Conservation (phyloP, 2,888 invertebrate species). For the Galerucella nymphaeae region DNA sequence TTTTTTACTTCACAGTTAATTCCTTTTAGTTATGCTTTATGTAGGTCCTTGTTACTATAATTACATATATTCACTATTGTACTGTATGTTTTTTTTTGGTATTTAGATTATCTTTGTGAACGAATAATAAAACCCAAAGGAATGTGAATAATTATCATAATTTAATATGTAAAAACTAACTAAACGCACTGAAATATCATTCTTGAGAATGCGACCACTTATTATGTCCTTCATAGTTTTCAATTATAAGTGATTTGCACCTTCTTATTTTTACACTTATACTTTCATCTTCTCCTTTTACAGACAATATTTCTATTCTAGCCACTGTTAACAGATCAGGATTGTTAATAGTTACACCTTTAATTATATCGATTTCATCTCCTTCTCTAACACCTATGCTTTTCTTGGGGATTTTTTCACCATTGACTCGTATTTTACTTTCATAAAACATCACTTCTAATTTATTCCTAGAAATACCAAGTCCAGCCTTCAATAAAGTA, state of each 20-base stretch:
- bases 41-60: no score
- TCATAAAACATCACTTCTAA: conserved; percentile 84
- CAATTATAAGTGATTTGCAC: conserved; percentile 77
- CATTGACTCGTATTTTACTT: conserved; percentile 83
- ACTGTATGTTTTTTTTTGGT: no score
- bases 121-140: no score
- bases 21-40: no score
- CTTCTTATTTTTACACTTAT: conserved; percentile 73
- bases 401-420: conserved; percentile 80
- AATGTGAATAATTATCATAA: not conserved
- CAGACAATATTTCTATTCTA: conserved; percentile 74
- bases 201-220: conserved; percentile 33
- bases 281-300: conserved; percentile 68
- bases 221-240: conserved; percentile 70
- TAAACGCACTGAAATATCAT: conserved; percentile 1
- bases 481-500: conserved; percentile 74
- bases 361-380: conserved; percentile 84
- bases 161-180: not conserved
- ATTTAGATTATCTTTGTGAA: no score
- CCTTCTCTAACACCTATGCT: conserved; percentile 73
- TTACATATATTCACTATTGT: no score
- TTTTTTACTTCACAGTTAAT: no score
- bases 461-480: conserved; percentile 81
- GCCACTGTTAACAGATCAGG: conserved; percentile 76
- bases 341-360: conserved; percentile 75